A percentile compares a stretch with the other conserved stretches of the same genome.
These are phyloP conservation scores for Pterois miles DNA, from an alignment of 2,797 vertebrate genomes.

Conservation along the genomic window DNA sequence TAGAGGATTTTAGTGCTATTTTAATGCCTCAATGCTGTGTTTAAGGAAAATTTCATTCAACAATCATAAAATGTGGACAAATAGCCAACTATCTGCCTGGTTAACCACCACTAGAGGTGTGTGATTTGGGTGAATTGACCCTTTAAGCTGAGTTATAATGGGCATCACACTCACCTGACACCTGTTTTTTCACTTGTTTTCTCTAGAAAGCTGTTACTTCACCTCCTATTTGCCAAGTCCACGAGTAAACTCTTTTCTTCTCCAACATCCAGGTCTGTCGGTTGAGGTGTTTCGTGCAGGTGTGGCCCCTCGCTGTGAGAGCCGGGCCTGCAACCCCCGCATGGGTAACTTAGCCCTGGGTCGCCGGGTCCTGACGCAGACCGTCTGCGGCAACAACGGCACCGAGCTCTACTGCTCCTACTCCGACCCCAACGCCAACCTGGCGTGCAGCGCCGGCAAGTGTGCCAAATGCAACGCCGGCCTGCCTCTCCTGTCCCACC, in stretches of 20 bases:
- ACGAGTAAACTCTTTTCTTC: not conserved
- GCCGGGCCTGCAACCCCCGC: slow-evolving; percentile 92
- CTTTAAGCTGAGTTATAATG: not conserved
- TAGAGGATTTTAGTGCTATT: not conserved
- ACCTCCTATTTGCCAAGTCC: not conserved
- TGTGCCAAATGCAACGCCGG: slow-evolving; percentile 89
- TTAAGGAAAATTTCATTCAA: not conserved
- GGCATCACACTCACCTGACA: not conserved
- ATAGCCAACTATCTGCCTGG: not conserved
- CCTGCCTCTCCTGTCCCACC: slow-evolving; percentile 86
- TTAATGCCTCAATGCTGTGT: not conserved
- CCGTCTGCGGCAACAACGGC: slow-evolving; percentile 86
- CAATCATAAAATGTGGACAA: not conserved
- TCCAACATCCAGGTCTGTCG: slow-evolving; percentile 71
- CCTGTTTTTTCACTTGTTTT: not conserved
- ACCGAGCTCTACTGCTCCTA: slow-evolving; percentile 89
- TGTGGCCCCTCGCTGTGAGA: slow-evolving; percentile 88
- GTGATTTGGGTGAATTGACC: slow-evolving; percentile 8
- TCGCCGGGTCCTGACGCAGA: slow-evolving; percentile 88
- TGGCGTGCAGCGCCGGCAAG: slow-evolving; percentile 74
- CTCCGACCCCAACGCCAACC: slow-evolving; percentile 70
- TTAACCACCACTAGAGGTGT: not conserved
- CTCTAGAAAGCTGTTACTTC: not conserved
- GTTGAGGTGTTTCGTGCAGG: slow-evolving; percentile 64
- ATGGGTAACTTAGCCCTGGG: slow-evolving; percentile 95